Evolutionary conservation across 1,140 invertebrate genomes (phyloP), one percentile per base, ranked within the genome.

Genomic region (Saccostrea cuccullata): DNA sequence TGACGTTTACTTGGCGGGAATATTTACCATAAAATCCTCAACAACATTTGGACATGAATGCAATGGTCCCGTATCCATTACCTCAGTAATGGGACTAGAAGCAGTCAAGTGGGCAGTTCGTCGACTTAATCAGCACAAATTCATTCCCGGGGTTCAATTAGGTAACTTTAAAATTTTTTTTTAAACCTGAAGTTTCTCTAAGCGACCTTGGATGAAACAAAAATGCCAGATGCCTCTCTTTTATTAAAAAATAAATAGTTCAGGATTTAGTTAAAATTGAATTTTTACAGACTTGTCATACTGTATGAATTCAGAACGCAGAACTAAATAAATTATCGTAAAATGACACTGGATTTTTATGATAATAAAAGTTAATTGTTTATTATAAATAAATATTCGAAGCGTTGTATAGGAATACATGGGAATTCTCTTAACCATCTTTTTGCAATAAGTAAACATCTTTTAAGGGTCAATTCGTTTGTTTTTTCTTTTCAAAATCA

Each of bases 61-160:
- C 13, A 77, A 77, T 73, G 23, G 55, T 55, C 55, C 64, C 5
- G 70, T 87, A 2, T 58, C 40, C 4, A 55, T 40, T 55, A 15
- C 47, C 8, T 88, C 87, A 40, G 84, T 88, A 6, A 85, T 85
- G 84, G 26, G 15, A n/a, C 26, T 88, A 13, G 87, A 88, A 84
- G 64, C 84, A 20, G 84, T 88, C 2, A 88, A 88, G 47, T 88
- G 87, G 87, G 55, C 55, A 12, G 55, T 88, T 17, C 23, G 36
- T 9, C 70, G 73, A 26, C 30, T 88, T 2, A 88, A 88, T 36
- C 30, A 85, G 36, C 9, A 85, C 11, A 85, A 85, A 17, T 88
- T 85, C 84, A 88, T 88, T 8, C 87, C 83, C 0, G 87, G 84
- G 4, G 84, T 88, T 0, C 82, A 58, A 12, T 58, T 88, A 40